Evolutionary conservation across 2,113 vertebrate species (phyloP).

Genomic region (Austrofundulus limnaeus): DNA sequence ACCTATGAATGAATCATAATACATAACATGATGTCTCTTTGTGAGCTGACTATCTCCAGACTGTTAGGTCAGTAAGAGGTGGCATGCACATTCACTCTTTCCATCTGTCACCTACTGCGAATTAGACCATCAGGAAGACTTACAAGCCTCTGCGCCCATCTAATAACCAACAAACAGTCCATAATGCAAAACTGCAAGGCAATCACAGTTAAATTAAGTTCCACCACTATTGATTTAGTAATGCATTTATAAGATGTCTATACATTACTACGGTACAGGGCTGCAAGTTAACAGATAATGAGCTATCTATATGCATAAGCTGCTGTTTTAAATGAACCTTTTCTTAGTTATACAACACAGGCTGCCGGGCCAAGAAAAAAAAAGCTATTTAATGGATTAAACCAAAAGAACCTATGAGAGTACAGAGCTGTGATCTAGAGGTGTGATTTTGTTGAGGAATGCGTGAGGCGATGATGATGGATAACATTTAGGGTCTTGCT

Average conservation of each 20-base stretch:
- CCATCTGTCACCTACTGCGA: background rate
- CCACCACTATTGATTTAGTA: conserved; percentile 56
- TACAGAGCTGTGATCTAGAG: background rate
- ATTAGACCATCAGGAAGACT: conserved; percentile 2
- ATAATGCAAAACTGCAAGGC: conserved; percentile 35
- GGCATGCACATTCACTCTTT: background rate
- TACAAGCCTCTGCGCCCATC: background rate
- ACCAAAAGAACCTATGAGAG: background rate
- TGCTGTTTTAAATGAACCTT: conserved; percentile 11
- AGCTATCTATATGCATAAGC: conserved; percentile 65
- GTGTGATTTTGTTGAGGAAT: too few species aligned
- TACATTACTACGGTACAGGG: conserved; percentile 47
- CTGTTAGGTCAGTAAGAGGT: background rate
- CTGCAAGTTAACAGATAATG: conserved; percentile 56
- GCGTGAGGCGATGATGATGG: too few species aligned
- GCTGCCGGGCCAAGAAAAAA: background rate
- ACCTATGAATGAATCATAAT: conserved; percentile 34
- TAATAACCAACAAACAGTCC: conserved; percentile 20
- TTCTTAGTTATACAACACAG: conserved; percentile 21
- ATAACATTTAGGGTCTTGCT: background rate
- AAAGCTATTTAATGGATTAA: background rate
- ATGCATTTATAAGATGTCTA: conserved; percentile 54
- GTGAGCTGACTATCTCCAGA: conserved; percentile 32
- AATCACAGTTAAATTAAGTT: conserved; percentile 54
- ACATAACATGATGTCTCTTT: conserved; percentile 20